phyloP scores from a whole-genome alignment of 2,113 vertebrate genomes.

The Myiozetetes cayanensis region DNA sequence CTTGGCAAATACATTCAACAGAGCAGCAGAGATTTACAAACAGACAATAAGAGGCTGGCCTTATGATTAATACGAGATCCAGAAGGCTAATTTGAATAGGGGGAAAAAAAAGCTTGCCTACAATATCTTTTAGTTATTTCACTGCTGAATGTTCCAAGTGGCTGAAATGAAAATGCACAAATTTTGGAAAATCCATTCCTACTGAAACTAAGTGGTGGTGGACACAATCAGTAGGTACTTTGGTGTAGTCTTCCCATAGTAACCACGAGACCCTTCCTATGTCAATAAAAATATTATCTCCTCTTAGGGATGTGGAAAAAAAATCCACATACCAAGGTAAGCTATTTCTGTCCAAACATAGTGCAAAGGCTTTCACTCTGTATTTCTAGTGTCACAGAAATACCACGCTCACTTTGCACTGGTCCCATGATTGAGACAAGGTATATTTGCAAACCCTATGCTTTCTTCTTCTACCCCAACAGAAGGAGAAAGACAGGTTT shows the following conservation, averaged over 20 bases:
- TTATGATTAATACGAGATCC: neutral
- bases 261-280: neutral
- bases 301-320: neutral
- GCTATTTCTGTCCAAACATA: neutral
- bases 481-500: neutral
- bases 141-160: neutral
- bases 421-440: neutral
- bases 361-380: neutral
- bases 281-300: neutral
- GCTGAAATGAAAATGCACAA: neutral
- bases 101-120: neutral
- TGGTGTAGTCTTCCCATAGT: accelerated
- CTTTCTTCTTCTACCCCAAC: neutral
- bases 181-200: neutral
- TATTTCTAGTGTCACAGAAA: neutral
- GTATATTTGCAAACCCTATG: neutral
- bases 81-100: neutral
- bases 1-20: neutral
- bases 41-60: neutral
- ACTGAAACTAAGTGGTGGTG: neutral
- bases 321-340: neutral
- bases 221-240: neutral
- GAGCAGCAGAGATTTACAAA: neutral
- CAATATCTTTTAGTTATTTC: neutral
- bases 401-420: neutral